Evolutionary conservation across 2,888 invertebrate species (phyloP).

Genomic region (Itoplectis maculator): DNA sequence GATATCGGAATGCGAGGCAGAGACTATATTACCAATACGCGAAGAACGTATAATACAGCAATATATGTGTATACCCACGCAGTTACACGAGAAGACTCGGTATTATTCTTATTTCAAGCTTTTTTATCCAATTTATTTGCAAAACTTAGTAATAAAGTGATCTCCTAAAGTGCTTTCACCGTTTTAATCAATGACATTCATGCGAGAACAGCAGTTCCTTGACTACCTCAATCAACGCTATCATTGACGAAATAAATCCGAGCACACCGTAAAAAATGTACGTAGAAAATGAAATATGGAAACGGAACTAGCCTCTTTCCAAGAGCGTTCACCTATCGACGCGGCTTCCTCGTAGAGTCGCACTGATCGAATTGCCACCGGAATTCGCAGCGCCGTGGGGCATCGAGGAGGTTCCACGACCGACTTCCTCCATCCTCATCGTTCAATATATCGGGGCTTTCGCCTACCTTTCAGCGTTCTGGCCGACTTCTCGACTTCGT

Average conservation of each 20-base stretch:
- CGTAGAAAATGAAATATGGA: background rate
- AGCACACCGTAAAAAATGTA: background rate
- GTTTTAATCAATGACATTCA: background rate
- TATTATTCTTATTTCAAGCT: background rate
- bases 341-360: conserved; percentile 17
- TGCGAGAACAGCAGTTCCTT: background rate
- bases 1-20: conserved; percentile 24
- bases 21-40: conserved; percentile 11
- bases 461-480: conserved; percentile 35
- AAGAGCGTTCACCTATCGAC: conserved; percentile 24
- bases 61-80: background rate
- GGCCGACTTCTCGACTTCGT: conserved; percentile 47
- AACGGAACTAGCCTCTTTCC: background rate
- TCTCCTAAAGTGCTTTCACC: background rate
- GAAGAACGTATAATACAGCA: background rate
- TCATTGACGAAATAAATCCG: background rate
- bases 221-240: background rate
- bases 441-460: conserved; percentile 23
- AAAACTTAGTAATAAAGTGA: background rate
- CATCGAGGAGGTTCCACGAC: conserved; percentile 44
- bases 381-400: conserved; percentile 42
- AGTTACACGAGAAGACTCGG: background rate
- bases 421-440: conserved; percentile 44
- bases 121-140: background rate
- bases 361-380: conserved; percentile 51